Evolutionary conservation across 2,888 invertebrate species (phyloP).

Genomic region (Lasioglossum marginatum): DNA sequence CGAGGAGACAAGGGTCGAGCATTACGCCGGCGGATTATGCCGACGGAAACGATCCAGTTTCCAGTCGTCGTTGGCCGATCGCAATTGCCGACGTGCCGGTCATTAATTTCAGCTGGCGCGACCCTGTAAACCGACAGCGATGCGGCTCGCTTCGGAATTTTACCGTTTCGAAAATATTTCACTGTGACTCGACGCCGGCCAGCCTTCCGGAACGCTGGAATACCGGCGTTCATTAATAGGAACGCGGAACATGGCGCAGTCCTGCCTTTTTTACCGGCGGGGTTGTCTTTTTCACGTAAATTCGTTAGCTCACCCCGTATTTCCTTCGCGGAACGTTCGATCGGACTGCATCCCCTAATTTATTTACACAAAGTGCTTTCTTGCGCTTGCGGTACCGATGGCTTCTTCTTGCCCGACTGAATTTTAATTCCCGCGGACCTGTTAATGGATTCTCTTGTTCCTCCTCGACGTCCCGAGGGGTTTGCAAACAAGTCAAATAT

Average conservation of each 20-base stretch:
- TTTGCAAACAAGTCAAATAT: neutral
- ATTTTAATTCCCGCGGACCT: neutral
- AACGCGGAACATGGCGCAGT: too few species aligned
- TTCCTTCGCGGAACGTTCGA: neutral
- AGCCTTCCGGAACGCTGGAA: slow-evolving; percentile 17
- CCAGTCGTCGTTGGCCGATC: slow-evolving; percentile 5
- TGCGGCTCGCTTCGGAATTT: slow-evolving; percentile 4
- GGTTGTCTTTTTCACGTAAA: neutral
- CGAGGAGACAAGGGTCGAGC: neutral
- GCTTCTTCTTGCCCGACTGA: slow-evolving; percentile 8
- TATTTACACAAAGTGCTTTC: slow-evolving; percentile 22
- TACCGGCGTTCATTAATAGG: slow-evolving; percentile 6
- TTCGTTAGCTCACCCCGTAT: neutral
- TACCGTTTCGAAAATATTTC: slow-evolving; percentile 41
- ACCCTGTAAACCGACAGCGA: neutral
- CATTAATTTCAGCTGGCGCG: slow-evolving; percentile 30
- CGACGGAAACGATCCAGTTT: slow-evolving; percentile 6
- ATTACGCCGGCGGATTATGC: slow-evolving; percentile 4
- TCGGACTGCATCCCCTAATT: neutral
- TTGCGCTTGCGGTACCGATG: slow-evolving; percentile 10
- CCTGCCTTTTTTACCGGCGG: too few species aligned
- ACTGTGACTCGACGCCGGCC: neutral
- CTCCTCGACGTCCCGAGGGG: neutral
- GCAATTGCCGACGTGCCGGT: slow-evolving; percentile 36
- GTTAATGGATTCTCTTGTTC: neutral